Evolutionary conservation across 2,113 vertebrate genomes (phyloP).

Genomic region (Chascanopsetta lugubris): DNA sequence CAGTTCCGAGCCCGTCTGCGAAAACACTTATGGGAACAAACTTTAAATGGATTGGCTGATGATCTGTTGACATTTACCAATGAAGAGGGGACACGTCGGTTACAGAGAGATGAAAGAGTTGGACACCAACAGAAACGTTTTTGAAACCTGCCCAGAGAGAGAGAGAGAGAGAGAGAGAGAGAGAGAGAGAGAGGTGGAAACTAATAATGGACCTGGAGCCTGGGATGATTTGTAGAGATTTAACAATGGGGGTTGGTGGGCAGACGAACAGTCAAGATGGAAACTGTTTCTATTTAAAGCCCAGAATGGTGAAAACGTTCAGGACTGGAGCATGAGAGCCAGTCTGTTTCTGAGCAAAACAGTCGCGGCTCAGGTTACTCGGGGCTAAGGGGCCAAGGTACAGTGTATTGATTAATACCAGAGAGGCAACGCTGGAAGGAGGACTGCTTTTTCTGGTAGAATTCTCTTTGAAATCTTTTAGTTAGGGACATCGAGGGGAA

Average conservation of each 20-base stretch:
- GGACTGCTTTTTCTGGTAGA: constrained; percentile 48
- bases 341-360: constrained; percentile 59
- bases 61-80: constrained; percentile 64
- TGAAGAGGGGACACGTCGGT: constrained; percentile 37
- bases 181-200: constrained; percentile 63
- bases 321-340: constrained; percentile 66
- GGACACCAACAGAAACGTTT: constrained; percentile 46
- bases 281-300: constrained; percentile 77
- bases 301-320: constrained; percentile 60
- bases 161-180: too few species aligned
- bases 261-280: constrained; percentile 75
- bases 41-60: constrained; percentile 38
- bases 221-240: constrained; percentile 65
- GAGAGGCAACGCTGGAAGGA: constrained; percentile 47
- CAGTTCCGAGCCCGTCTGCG: constrained; percentile 50
- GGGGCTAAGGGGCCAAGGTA: constrained; percentile 44
- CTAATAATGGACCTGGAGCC: constrained; percentile 61
- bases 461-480: constrained; percentile 61
- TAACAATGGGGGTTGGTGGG: constrained; percentile 71
- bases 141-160: constrained; percentile 55
- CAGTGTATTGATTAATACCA: constrained; percentile 61
- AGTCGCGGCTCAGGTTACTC: constrained; percentile 64
- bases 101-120: constrained; percentile 61
- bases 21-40: constrained; percentile 38
- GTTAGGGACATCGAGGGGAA: constrained; percentile 21